Evolutionary conservation across 2,113 vertebrate genomes (phyloP).

Genomic region (Rhynchomys soricoides): DNA sequence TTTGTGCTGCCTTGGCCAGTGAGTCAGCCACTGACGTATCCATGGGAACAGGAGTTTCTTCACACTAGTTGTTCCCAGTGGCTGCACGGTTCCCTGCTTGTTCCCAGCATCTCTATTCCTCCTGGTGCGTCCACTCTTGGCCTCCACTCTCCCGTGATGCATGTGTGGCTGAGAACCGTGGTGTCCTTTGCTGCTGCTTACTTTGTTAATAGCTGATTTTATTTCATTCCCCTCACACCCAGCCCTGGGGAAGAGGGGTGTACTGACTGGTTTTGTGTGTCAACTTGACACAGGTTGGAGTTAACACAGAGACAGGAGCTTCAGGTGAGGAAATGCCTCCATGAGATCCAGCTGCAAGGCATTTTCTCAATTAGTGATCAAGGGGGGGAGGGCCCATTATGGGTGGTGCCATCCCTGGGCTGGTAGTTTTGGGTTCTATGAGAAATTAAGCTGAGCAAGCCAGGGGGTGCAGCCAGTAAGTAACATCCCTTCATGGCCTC

Average conservation of each 20-base stretch:
- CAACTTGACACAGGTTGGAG: too few species aligned
- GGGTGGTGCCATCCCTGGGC: too few species aligned
- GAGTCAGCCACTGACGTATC: neutral
- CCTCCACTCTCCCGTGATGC: neutral
- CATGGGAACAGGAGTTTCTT: fast-evolving
- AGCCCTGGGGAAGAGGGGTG: fast-evolving
- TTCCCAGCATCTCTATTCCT: neutral
- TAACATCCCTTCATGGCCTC: too few species aligned
- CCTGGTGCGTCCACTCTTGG: fast-evolving
- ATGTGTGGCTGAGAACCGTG: neutral
- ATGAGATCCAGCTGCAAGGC: too few species aligned
- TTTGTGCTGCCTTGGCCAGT: fast-evolving
- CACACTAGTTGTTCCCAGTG: neutral
- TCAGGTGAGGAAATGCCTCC: too few species aligned
- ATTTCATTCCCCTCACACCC: neutral
- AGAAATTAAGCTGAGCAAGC: too few species aligned
- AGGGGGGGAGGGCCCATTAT: too few species aligned
- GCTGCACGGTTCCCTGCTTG: neutral
- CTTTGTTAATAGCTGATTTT: neutral
- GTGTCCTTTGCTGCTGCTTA: neutral
- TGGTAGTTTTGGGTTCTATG: too few species aligned
- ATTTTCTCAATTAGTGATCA: too few species aligned
- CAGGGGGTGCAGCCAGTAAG: too few species aligned
- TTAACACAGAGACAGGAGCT: too few species aligned
- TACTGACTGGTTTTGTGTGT: too few species aligned